A percentile compares a stretch with the other conserved stretches of the same genome.
These are phyloP conservation scores for Campaea margaritaria DNA, from an alignment of 2,888 invertebrate genomes.

Conservation along the genomic window DNA sequence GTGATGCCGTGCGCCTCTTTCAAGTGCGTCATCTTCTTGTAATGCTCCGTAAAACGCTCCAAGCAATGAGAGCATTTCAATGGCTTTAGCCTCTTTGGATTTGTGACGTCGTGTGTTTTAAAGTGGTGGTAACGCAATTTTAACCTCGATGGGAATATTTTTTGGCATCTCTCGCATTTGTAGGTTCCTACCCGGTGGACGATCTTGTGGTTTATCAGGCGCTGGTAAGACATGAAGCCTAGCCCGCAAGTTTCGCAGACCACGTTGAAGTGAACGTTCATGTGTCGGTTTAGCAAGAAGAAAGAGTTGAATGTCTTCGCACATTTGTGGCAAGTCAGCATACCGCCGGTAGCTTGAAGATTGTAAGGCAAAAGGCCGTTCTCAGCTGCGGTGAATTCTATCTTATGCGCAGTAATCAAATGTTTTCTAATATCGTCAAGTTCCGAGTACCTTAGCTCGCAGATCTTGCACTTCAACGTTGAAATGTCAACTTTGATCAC, in stretches of 20 bases:
- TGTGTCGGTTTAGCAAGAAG: slow-evolving; percentile 74
- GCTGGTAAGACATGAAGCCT: slow-evolving; percentile 77
- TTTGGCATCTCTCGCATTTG: slow-evolving; percentile 72
- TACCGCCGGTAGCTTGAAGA: slow-evolving; percentile 62
- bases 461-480: slow-evolving; percentile 69
- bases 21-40: slow-evolving; percentile 76
- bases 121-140: slow-evolving; percentile 73
- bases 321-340: slow-evolving; percentile 72
- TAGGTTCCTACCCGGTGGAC: slow-evolving; percentile 74
- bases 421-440: slow-evolving; percentile 72
- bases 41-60: slow-evolving; percentile 77
- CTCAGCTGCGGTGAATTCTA: slow-evolving; percentile 75
- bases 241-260: slow-evolving; percentile 79
- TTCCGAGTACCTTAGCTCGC: slow-evolving; percentile 70
- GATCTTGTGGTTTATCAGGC: slow-evolving; percentile 71
- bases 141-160: slow-evolving; percentile 71
- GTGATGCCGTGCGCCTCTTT: slow-evolving; percentile 73
- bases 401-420: slow-evolving; percentile 63
- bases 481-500: slow-evolving; percentile 80
- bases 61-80: slow-evolving; percentile 77
- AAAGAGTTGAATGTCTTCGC: slow-evolving; percentile 74
- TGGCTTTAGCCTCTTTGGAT: slow-evolving; percentile 70
- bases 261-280: slow-evolving; percentile 78
- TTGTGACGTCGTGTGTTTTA: slow-evolving; percentile 72
- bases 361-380: slow-evolving; percentile 77